Percentiles rank a stretch among this genome's conserved stretches.
Conservation (phyloP, 2,113 vertebrate genomes). For the Xenopus borealis region DNA sequence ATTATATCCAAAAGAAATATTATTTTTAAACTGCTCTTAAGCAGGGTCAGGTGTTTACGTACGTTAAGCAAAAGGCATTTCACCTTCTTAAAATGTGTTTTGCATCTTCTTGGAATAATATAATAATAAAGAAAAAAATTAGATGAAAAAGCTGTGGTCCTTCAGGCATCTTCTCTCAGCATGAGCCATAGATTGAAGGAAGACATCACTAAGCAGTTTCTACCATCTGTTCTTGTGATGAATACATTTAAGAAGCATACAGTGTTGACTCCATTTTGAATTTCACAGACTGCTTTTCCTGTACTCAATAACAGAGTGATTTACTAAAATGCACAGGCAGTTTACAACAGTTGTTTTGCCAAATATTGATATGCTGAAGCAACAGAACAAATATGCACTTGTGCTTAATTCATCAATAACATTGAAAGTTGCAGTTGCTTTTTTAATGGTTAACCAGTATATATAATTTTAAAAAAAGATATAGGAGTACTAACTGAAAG, state of each 20-base stretch:
- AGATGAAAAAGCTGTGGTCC: conserved; percentile 68
- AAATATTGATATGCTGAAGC: background rate
- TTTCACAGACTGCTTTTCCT: conserved; percentile 51
- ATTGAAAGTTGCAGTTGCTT: background rate
- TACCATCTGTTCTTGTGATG: conserved; percentile 66
- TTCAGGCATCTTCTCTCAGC: conserved; percentile 65
- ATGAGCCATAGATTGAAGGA: conserved; percentile 59
- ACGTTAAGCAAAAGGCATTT: too few species aligned
- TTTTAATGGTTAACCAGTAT: background rate
- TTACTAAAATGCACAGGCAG: conserved; percentile 47
- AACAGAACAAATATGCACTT: background rate
- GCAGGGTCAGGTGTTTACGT: too few species aligned
- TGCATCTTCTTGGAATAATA: conserved; percentile 57
- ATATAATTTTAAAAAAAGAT: background rate
- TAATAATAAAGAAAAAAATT: conserved; percentile 66
- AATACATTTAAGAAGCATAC: conserved; percentile 53
- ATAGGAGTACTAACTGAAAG: background rate
- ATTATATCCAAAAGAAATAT: too few species aligned
- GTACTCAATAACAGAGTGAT: conserved; percentile 46
- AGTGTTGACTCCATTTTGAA: conserved; percentile 54
- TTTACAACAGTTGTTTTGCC: background rate
- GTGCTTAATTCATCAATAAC: too few species aligned
- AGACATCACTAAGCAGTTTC: conserved; percentile 63
- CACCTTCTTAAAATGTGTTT: background rate
- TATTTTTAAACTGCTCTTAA: too few species aligned